Base-by-base conservation (phyloP, 2,888 invertebrate species). In the Prosopocoilus inquinatus region DNA sequence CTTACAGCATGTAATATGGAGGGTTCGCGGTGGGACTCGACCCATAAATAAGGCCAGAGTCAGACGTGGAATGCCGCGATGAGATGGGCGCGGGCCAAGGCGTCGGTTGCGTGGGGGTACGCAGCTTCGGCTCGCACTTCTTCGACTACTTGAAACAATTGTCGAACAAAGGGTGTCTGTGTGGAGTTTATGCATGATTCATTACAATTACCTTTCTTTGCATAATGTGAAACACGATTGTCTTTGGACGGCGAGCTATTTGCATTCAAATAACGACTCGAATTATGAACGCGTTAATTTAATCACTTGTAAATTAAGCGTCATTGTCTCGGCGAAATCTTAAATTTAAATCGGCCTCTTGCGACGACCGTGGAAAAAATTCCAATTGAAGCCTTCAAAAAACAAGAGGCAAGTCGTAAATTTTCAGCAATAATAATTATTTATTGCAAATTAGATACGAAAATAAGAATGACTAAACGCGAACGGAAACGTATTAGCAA, bases 21-120 rank as follows among this genome's bases (percentile, higher is more conserved):
- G 62, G 62, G 62, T 57, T 48, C 57, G 47, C 58, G 46, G 56
- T 53, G 47, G 53, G 52, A 49, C 41, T 47, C 51, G 52, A 16
- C 78, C 79, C 59, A 58, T 61, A 61, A 61, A 61, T 80, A 80
- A 80, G 78, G 71, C 76, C 75, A 78, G 79, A 78, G 79, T 80
- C 67, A 68, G 64, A 75, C 73, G 76, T 76, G 81, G 81, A 81
- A 79, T 78, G 78, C 80, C 78, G 78, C 77, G 77, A 38, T 79
- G 80, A 78, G 77, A 74, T 75, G 77, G 71, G 70, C 74, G 77
- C 74, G 77, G 74, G 74, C 72, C 77, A 71, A 70, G 78, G 79
- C 75, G 78, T 75, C 67, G 71, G 71, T 76, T 75, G 70, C 73
- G 67, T 67, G 67, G 66, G 65, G 63, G 68, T 69, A 70, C 70